Base-by-base conservation (phyloP, 64 coral and sea anemone species). In the Trachythela sp. region DNA sequence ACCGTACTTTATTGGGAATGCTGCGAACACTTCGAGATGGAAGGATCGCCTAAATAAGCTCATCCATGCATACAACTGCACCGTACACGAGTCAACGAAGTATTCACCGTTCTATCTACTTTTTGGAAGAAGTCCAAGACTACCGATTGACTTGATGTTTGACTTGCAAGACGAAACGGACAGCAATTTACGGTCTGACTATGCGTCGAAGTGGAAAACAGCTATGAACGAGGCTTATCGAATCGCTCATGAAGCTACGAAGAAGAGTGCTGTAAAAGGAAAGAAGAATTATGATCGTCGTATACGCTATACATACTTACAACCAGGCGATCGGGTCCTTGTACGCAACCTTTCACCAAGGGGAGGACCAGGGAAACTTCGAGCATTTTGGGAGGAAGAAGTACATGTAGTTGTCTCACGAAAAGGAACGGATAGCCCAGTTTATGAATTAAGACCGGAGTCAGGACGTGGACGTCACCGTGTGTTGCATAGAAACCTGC, bases 41-140 rank as follows among this genome's bases (percentile, higher is more conserved):
- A 77, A 77, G 17, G 71, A 77, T n/a, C 71, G 30, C 71, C 32
- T 77, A 1, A 77, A 35, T 77, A 77, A 77, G 36, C 71, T 77
- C 8, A 35, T 35, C 13, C 71, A 77, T 35, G 71, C 71, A 39
- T 77, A 77, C 36, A 77, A 77, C 71, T 77, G 71, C 4, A 77
- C 71, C 2, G 71, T 77, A 36, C 71, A 77, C 31, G 71, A 77
- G 4, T 36, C 71, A 2, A 77, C 71, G 2, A 77, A 32, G 13
- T 77, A 32, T 35, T 77, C 71, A 8, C 71, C 71, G 13, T 77
- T 77, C 30, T 77, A 77, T 35, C 71, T 77, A 17, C 36, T 77
- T 2, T 77, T 77, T 39, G 71, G 71, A 77, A 5, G 71, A 10
- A 77, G 30, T 6, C 71, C 71, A 29, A 29, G 32, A 39, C 31